phyloP scores from a whole-genome alignment of 2,113 vertebrate species.

The Oenanthe melanoleuca region DNA sequence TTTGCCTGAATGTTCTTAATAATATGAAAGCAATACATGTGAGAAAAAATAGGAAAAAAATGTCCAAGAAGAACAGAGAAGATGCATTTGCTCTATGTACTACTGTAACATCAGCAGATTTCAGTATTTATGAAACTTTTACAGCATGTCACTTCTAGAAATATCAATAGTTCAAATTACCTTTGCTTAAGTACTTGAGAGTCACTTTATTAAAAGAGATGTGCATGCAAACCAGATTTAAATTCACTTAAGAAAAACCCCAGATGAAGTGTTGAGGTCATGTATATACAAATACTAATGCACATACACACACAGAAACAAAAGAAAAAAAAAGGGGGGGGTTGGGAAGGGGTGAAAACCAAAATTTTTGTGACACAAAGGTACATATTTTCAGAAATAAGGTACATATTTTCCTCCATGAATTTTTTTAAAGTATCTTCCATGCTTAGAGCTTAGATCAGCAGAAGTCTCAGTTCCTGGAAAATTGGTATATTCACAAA shows the following conservation, averaged over 20 bases:
- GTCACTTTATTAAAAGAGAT: background rate
- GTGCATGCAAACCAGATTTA: background rate
- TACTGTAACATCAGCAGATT: background rate
- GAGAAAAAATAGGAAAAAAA: background rate
- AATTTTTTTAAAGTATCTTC: background rate
- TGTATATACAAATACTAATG: fast-evolving
- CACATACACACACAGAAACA: too few relatives aligned
- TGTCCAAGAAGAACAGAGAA: background rate
- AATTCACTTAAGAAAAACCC: fast-evolving
- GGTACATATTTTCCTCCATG: background rate
- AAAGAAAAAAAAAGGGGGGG: too few relatives aligned
- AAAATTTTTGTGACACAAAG: background rate
- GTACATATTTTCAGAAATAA: background rate
- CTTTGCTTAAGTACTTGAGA: background rate
- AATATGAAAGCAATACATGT: background rate
- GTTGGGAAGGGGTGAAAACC: background rate
- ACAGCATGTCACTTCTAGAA: background rate
- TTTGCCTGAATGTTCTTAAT: background rate
- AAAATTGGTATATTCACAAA: background rate
- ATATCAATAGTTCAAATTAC: background rate
- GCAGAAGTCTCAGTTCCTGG: background rate
- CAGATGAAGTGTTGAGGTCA: background rate
- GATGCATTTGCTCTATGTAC: background rate
- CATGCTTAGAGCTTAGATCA: background rate
- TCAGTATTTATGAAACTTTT: background rate